These are phyloP conservation scores for Clarias magur DNA, from an alignment of 2,113 vertebrate genomes.

Conservation along the genomic window DNA sequence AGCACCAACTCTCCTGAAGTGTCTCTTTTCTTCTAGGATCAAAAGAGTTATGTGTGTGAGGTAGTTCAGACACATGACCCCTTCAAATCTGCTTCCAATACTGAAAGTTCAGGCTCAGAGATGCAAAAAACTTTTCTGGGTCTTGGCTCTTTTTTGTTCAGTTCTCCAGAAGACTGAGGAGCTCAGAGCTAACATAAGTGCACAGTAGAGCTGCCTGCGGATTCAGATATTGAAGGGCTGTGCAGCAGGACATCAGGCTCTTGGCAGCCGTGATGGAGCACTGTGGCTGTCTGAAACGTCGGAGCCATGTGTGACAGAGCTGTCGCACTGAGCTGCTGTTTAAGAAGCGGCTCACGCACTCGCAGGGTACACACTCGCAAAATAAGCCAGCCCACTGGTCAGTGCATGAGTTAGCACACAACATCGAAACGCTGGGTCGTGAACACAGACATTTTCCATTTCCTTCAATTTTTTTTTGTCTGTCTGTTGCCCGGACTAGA, in stretches of 20 bases:
- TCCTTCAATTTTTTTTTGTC: not conserved
- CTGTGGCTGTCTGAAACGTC: slow-evolving; percentile 43
- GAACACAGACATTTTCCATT: slow-evolving; percentile 27
- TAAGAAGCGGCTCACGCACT: slow-evolving; percentile 41
- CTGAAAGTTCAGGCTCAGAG: slow-evolving; percentile 34
- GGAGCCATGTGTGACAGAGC: slow-evolving; percentile 44
- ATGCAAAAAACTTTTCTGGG: slow-evolving; percentile 33
- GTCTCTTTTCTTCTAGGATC: slow-evolving; percentile 49
- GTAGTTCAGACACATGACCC: slow-evolving; percentile 32
- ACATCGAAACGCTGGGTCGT: not conserved
- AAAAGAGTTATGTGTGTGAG: slow-evolving; percentile 31
- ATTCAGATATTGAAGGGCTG: slow-evolving; percentile 48
- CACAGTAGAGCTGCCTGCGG: slow-evolving; percentile 3
- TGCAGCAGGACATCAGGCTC: slow-evolving; percentile 39
- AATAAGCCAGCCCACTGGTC: slow-evolving; percentile 15
- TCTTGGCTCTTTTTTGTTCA: slow-evolving; percentile 32
- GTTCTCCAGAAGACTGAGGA: slow-evolving; percentile 27
- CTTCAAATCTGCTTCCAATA: slow-evolving; percentile 37
- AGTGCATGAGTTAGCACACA: slow-evolving; percentile 1
- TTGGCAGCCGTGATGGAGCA: slow-evolving; percentile 46
- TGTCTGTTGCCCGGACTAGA: not conserved
- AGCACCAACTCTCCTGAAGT: slow-evolving; percentile 31
- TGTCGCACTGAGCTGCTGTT: slow-evolving; percentile 33
- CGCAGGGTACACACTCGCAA: not conserved
- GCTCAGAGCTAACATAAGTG: slow-evolving; percentile 39